These are phyloP conservation scores for Odontesthes bonariensis DNA, from an alignment of 2,113 vertebrate species.

Conservation along the genomic window DNA sequence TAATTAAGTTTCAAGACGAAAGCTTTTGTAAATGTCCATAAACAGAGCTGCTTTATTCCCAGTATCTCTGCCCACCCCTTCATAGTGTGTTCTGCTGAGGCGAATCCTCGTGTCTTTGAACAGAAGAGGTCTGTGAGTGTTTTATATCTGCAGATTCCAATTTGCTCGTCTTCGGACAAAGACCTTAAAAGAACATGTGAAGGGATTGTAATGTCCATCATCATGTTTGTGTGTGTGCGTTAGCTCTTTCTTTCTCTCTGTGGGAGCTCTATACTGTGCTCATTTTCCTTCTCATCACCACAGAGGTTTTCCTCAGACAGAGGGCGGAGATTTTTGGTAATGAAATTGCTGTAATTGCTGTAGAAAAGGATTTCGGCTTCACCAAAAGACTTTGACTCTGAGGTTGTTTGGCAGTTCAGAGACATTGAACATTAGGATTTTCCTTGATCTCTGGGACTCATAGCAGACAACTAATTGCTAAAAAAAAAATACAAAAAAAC, in stretches of 20 bases:
- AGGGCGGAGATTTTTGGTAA: constrained; percentile 28
- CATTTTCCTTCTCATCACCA: constrained; percentile 50
- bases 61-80: constrained; percentile 33
- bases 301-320: constrained; percentile 35
- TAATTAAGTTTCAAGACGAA: constrained; percentile 16
- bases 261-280: constrained; percentile 60
- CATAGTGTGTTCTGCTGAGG: constrained; percentile 28
- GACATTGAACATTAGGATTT: constrained; percentile 5
- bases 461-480: constrained; percentile 11
- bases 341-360: constrained; percentile 41
- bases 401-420: constrained; percentile 22
- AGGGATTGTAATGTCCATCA: constrained; percentile 3
- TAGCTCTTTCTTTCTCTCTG: constrained; percentile 28
- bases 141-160: constrained; percentile 18
- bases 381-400: constrained; percentile 26
- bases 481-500: background rate
- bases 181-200: constrained; percentile 12
- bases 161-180: constrained; percentile 19
- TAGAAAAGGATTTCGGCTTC: constrained; percentile 25
- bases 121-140: constrained; percentile 23
- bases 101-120: constrained; percentile 28
- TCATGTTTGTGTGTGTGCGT: background rate
- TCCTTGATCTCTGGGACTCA: background rate
- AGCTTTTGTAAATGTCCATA: background rate
- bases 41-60: constrained; percentile 24